Base-by-base conservation (phyloP, 2,888 invertebrate genomes). In the Cerceris rybyensis region DNA sequence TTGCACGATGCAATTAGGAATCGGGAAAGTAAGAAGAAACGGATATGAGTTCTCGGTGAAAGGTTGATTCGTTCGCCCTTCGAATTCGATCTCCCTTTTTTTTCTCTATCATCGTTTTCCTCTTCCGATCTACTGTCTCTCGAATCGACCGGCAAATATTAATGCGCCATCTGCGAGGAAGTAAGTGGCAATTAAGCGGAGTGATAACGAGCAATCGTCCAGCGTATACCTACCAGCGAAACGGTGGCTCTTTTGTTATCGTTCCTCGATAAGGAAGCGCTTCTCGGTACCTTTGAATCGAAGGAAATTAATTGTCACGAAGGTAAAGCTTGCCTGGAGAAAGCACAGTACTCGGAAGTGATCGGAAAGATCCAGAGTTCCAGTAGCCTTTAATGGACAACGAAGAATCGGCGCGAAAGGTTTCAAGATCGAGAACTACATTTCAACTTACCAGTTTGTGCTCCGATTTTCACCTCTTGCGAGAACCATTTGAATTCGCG, bases 1-100 rank as follows among this genome's bases (percentile, higher is more conserved):
- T 81, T 75, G 70, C 70, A 66, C 50, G 41, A 69, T 75, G 79
- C 79, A 86, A 88, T 88, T 89, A 86, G 69, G 71, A 64, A 76
- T 78, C 84, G 85, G 71, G 87, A 89, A 88, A 89, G 89, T 84
- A 84, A 85, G 76, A 71, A 76, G 69, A 73, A 67, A 65, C 73
- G 75, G 14, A 82, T 78, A 80, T 80, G 78, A 65, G 75, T 66
- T 71, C 59, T 43, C 42, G 17, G 71, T 70, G 81, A 78, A 76
- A 76, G 69, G 73, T 54, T 39, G 28, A n/a, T 14, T 28, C 9
- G 14, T 43, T 9, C 5, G 9, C 42, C 50, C 60, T 61, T 70
- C 49, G 17, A 7, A 55, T 16, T 55, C 28, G 17, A 17, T 55
- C 17, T 13, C 16, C 17, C 7, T 11, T 7, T 16, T 17, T 0